These are phyloP conservation scores for Axis porcinus DNA, from an alignment of 2,113 vertebrate species.

Conservation along the genomic window DNA sequence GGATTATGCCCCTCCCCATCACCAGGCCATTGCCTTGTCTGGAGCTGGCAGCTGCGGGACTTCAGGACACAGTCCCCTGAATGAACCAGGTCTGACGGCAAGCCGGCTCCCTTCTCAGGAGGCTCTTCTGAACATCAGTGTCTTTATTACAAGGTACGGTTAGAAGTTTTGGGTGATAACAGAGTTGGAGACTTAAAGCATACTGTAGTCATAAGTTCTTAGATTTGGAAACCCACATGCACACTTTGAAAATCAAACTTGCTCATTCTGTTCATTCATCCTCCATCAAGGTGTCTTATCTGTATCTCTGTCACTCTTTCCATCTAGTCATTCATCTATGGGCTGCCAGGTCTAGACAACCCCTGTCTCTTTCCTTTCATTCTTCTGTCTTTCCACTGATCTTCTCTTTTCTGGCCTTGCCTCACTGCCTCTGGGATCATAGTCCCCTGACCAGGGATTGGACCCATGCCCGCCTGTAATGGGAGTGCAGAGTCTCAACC, in stretches of 20 bases:
- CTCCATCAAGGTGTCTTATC: neutral
- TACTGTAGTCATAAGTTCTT: neutral
- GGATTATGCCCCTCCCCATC: too few species aligned
- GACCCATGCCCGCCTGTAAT: neutral
- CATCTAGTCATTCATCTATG: neutral
- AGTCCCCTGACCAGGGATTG: neutral
- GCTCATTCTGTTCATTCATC: neutral
- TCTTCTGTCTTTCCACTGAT: neutral
- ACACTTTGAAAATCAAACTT: neutral
- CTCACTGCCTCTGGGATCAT: neutral
- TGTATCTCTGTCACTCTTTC: neutral
- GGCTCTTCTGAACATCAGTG: neutral
- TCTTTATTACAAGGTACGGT: neutral
- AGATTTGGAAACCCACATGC: neutral
- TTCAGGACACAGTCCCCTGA: neutral
- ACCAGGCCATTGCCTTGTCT: neutral
- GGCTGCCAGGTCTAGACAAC: neutral
- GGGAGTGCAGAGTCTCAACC: neutral
- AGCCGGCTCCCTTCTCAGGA: neutral
- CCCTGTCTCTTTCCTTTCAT: neutral
- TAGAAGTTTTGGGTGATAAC: neutral
- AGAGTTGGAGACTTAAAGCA: neutral
- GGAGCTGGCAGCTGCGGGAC: neutral
- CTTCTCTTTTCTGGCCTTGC: neutral
- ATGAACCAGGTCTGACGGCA: neutral